Evolutionary conservation across 1,140 invertebrate species (phyloP).

Genomic region (Papilio aristodemus): DNA sequence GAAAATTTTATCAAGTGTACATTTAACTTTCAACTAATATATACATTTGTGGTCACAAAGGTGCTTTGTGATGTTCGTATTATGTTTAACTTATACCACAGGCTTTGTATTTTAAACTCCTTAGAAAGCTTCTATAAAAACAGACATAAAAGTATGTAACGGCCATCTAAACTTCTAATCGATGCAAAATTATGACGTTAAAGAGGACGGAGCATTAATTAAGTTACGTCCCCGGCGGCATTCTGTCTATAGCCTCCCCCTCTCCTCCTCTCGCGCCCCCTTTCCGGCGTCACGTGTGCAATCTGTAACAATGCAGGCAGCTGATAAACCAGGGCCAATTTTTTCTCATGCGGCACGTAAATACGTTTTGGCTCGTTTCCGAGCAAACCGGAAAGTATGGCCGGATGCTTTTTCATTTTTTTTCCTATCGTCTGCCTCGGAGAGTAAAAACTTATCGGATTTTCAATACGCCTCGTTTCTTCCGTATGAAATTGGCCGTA

Average conservation of each 20-base stretch:
- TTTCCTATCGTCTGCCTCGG: slow-evolving; percentile 17
- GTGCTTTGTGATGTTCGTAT: slow-evolving; percentile 23
- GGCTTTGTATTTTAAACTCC: slow-evolving; percentile 8
- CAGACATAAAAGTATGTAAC: not conserved
- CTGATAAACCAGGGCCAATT: slow-evolving; percentile 50
- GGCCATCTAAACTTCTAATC: slow-evolving; percentile 15
- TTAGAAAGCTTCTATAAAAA: not conserved
- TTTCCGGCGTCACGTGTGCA: slow-evolving; percentile 39
- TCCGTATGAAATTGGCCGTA: slow-evolving; percentile 23
- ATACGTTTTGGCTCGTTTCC: slow-evolving; percentile 60
- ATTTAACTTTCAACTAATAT: slow-evolving; percentile 31
- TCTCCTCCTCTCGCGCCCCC: not conserved
- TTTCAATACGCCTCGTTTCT: slow-evolving; percentile 27
- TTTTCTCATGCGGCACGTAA: slow-evolving; percentile 58
- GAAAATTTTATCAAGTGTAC: slow-evolving; percentile 58
- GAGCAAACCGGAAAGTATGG: slow-evolving; percentile 55
- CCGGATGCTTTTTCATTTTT: slow-evolving; percentile 29
- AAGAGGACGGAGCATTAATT: slow-evolving; percentile 23
- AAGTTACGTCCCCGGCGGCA: slow-evolving; percentile 33
- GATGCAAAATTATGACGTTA: slow-evolving; percentile 17
- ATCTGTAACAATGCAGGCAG: slow-evolving; percentile 50
- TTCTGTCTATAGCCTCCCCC: slow-evolving; percentile 1
- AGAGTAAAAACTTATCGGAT: slow-evolving; percentile 27
- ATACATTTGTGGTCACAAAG: slow-evolving; percentile 32
- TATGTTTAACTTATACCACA: slow-evolving; percentile 8